Conservation (phyloP, 1,140 invertebrate genomes). For the Cardiocondyla obscurior region DNA sequence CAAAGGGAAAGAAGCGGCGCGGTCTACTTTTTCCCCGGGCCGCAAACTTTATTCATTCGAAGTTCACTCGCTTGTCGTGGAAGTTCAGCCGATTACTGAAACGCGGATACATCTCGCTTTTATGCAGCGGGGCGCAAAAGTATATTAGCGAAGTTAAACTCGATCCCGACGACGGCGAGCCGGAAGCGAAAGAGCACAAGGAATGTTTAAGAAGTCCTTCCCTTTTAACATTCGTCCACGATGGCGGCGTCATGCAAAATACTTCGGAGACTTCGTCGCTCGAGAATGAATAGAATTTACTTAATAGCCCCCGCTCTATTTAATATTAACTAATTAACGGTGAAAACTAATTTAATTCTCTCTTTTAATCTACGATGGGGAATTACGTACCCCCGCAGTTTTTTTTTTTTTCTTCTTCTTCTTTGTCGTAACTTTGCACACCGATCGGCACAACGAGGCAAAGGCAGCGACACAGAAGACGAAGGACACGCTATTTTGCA, state of each 20-base stretch:
- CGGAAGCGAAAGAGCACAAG: constrained; percentile 48
- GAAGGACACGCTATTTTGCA: background rate
- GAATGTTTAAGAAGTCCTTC: constrained; percentile 51
- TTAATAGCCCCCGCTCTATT: constrained; percentile 7
- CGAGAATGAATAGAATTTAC: constrained; percentile 43
- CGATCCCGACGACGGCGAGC: constrained; percentile 36
- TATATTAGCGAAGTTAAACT: constrained; percentile 58
- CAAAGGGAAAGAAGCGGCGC: constrained; percentile 47
- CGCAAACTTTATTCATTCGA: constrained; percentile 56
- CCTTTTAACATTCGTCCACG: constrained; percentile 49
- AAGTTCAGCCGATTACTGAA: constrained; percentile 54
- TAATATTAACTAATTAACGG: constrained; percentile 40
- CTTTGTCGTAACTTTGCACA: background rate
- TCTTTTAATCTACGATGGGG: background rate
- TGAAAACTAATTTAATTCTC: background rate
- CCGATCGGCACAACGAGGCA: background rate
- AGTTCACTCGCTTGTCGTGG: constrained; percentile 48
- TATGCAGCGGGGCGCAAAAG: constrained; percentile 53
- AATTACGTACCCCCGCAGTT: background rate
- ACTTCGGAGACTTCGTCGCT: constrained; percentile 39
- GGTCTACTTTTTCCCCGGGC: constrained; percentile 33
- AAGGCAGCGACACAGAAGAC: background rate
- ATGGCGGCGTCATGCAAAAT: constrained; percentile 44
- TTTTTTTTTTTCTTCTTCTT: too few species aligned
- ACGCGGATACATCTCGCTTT: constrained; percentile 54